phyloP scores from a whole-genome alignment of 2,797 vertebrate species.

The Lepilemur septentrionalis region DNA sequence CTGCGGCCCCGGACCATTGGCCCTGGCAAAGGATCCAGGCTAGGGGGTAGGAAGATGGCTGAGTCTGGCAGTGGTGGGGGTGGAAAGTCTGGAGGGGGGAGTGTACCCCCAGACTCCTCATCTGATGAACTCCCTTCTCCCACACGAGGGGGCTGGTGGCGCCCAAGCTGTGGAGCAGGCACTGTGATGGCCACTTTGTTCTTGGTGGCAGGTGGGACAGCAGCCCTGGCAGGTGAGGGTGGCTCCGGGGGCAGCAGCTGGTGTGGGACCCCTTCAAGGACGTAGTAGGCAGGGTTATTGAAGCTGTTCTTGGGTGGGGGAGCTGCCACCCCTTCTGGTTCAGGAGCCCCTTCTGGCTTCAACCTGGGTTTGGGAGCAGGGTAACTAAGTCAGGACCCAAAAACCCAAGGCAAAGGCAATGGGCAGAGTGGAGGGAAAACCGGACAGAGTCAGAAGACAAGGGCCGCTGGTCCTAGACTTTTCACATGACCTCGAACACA shows the following conservation, averaged over 20 bases:
- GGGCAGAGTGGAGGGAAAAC: not conserved
- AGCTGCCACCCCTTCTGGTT: slow-evolving; percentile 82
- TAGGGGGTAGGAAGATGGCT: slow-evolving; percentile 84
- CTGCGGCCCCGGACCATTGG: slow-evolving; percentile 54
- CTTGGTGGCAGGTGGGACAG: slow-evolving; percentile 81
- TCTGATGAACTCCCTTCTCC: slow-evolving; percentile 90
- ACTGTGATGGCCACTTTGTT: slow-evolving; percentile 87
- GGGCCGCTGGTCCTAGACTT: not conserved
- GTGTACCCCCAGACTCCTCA: slow-evolving; percentile 89
- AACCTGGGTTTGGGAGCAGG: slow-evolving; percentile 81
- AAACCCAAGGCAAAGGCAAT: not conserved
- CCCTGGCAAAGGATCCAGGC: slow-evolving; percentile 60
- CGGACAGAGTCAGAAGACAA: not conserved
- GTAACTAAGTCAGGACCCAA: slow-evolving; percentile 10
- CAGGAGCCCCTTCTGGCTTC: slow-evolving; percentile 86
- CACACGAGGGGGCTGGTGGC: slow-evolving; percentile 71
- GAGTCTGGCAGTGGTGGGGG: slow-evolving; percentile 94
- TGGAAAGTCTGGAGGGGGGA: slow-evolving; percentile 95
- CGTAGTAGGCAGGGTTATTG: slow-evolving; percentile 98
- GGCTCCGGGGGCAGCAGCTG: slow-evolving; percentile 88
- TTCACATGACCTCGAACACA: not conserved
- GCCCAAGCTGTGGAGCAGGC: slow-evolving; percentile 67
- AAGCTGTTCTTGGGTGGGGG: slow-evolving; percentile 93
- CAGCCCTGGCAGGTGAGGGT: slow-evolving; percentile 74
- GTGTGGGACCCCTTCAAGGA: slow-evolving; percentile 96